Percentiles rank a stretch among this genome's conserved stretches.
Conservation (phyloP, 2,797 vertebrate genomes). For the Diglossa cyanea region DNA sequence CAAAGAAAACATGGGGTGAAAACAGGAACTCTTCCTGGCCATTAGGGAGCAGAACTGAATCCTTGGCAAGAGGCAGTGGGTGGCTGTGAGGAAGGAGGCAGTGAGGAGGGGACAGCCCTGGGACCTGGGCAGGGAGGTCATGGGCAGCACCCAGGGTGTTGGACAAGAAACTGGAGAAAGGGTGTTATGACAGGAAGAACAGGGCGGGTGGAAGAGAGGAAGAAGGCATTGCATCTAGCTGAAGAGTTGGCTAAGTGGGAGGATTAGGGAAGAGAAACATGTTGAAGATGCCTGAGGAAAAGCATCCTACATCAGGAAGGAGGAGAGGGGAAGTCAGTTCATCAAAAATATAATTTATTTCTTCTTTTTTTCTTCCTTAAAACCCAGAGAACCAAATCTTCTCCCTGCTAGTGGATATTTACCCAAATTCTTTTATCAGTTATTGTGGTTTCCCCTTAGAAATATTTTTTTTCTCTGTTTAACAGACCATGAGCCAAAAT, state of each 20-base stretch:
- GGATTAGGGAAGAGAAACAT: background rate
- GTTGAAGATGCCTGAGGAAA: background rate
- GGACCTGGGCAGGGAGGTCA: background rate
- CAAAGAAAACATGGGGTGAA: background rate
- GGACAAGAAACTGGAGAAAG: background rate
- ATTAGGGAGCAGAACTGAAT: background rate
- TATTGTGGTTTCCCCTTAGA: background rate
- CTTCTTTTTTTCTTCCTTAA: background rate
- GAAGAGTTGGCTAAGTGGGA: background rate
- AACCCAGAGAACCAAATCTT: background rate
- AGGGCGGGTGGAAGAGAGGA: background rate
- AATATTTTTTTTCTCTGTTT: background rate
- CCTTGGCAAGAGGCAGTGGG: accelerated
- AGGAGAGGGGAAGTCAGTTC: background rate
- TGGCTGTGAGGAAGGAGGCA: background rate
- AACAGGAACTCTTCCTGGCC: background rate
- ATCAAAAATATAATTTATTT: background rate
- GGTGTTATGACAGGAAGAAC: background rate
- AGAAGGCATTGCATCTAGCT: background rate
- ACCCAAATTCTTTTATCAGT: background rate
- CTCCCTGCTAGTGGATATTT: background rate
- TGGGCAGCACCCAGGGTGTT: background rate
- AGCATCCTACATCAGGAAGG: background rate
- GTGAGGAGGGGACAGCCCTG: accelerated
- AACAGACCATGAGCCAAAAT: background rate